Evolutionary conservation across 2,888 invertebrate species (phyloP), one percentile per base, ranked within the genome.

Genomic region (Nephrotoma appendiculata): DNA sequence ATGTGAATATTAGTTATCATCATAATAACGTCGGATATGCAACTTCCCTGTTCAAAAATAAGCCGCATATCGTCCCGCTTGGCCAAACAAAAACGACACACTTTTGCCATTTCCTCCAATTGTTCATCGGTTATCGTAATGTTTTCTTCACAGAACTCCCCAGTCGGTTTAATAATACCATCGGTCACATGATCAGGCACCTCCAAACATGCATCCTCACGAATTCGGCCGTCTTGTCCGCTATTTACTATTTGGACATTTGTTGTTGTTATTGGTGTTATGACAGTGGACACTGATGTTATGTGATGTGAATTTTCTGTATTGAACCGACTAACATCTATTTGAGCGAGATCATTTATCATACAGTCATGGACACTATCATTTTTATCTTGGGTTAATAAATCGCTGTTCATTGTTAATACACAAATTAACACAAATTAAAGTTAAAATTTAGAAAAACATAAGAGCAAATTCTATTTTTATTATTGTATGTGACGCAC

Each of bases 1-100:
- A 88, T 86, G 89, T 89, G 89, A 86, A 92, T 89, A 44, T 90
- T 89, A 41, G 92, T 90, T 41, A 92, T 88, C n/a, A 90, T 88
- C 43, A 90, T 89, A 88, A 91, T 90, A 90, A 92, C 92, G 87
- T 91, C 89, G 31, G 89, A 88, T 43, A 92, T 87, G 19, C 86
- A 86, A 43, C 57, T 48, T 5, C 86, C 83, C 11, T 52, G 45
- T 84, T 87, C 88, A 45, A 87, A 87, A 41, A 88, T 83, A 5
- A 19, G 45, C 15, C 86, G 71, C 86, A 88, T 85, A 87, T 87
- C 86, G 3, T 87, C 87, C 11, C 83, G 42, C 44, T 87, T 87
- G 15, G 42, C 43, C 41, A 88, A 87, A 86, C 88, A 88, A 44
- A 85, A 87, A 41, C 88, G 86, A 57, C 88, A 88, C 19, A 87